phyloP scores from a whole-genome alignment of 2,888 invertebrate genomes.

The Megastigmus dorsalis region DNA sequence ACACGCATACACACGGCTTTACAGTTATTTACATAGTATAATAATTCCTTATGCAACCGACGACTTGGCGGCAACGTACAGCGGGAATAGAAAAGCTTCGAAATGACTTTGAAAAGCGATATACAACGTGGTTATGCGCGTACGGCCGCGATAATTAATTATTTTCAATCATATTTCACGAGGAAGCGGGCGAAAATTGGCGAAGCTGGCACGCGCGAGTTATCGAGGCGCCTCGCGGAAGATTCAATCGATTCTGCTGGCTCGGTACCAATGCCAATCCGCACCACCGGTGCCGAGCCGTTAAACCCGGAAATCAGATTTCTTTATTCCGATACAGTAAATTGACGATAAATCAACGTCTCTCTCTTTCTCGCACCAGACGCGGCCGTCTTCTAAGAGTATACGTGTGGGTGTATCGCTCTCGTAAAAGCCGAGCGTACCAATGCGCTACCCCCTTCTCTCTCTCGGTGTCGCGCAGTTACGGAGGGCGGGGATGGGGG shows the following conservation, averaged over 20 bases:
- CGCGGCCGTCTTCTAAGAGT: conserved; percentile 53
- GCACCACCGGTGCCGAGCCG: conserved; percentile 21
- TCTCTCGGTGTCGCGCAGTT: conserved; percentile 8
- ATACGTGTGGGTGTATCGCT: conserved; percentile 27
- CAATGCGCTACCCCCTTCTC: conserved; percentile 35
- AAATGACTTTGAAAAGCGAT: neutral
- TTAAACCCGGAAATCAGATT: conserved; percentile 54
- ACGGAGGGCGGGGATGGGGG: conserved; percentile 4
- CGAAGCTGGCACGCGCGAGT: no score
- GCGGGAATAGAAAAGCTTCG: neutral
- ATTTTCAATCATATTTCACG: conserved; percentile 42
- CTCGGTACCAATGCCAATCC: conserved; percentile 46
- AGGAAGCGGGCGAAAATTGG: conserved; percentile 33
- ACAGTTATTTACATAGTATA: conserved; percentile 45
- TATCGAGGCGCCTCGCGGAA: conserved; percentile 12
- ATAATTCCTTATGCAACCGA: neutral
- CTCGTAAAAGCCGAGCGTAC: neutral
- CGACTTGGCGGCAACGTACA: neutral
- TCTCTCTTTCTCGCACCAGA: conserved; percentile 21
- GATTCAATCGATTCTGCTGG: conserved; percentile 45
- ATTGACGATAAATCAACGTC: conserved; percentile 57
- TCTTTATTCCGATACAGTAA: conserved; percentile 54
- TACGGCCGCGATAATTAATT: no score
- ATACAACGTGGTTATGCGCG: neutral
- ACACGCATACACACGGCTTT: neutral